Base-by-base conservation (phyloP, 1,140 invertebrate species). In the Solenopsis invicta region DNA sequence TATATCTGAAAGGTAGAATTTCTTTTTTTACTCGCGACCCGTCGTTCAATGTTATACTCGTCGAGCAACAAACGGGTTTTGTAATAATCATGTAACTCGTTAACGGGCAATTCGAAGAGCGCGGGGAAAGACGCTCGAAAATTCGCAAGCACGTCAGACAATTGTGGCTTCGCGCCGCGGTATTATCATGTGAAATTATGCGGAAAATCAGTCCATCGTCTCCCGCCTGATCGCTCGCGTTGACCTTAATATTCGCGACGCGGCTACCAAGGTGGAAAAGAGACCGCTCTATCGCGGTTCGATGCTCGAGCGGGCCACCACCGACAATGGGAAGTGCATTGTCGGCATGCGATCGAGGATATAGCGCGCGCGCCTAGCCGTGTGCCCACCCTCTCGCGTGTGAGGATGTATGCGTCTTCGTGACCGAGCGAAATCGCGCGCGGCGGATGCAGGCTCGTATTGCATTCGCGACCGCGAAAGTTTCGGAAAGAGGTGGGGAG, bases 231-330 rank as follows among this genome's bases (percentile, higher is more conserved):
- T 85, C 81, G 48, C 59, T 59, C 75, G 54, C n/a, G 71, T 29
- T 87, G 89, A 89, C 88, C 89, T 85, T 80, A 85, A 90, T 89
- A 80, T 77, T n/a, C 61, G 61, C 52, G 21, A 52, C 37, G n/a
- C 37, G 16, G n/a, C 24, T 18, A 50, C 41, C 61, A 45, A 56
- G 34, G 16, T 45, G 45, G 77, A 75, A 87, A 89, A 87, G 78
- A 45, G 88, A 72, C 62, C 77, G 71, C 29, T 78, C 41, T 77
- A 72, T 89, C 88, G 88, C 29, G 72, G 74, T 50, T 89, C 88
- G 85, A 90, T 89, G 87, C 37, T 78, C 59, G 72, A 78, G 78
- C 67, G 82, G 34, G 81, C 71, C 77, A 74, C 37, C 48, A 56
- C 48, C 29, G 29, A 81, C 87, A 71, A 87, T 64, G 12, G 76